These are phyloP conservation scores for Drosophila basisetae DNA, from an alignment of 2,888 invertebrate species.

Conservation along the genomic window DNA sequence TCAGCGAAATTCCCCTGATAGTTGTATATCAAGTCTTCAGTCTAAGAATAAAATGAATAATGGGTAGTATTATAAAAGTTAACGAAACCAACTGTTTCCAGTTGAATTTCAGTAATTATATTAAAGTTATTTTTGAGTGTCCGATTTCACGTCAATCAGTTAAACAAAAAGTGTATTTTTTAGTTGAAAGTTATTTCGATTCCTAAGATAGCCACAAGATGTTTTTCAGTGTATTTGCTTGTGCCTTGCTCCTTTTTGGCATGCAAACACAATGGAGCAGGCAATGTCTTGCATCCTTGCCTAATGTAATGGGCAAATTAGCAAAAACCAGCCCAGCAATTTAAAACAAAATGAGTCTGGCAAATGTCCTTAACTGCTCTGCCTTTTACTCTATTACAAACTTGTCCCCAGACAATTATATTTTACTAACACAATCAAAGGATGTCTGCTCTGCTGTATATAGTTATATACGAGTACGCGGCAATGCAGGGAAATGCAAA, in stretches of 20 bases:
- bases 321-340: constrained; percentile 75
- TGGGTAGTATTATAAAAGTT: not conserved
- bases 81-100: not conserved
- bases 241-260: constrained; percentile 16
- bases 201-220: not conserved
- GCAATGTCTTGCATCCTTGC: constrained; percentile 26
- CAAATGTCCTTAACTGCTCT: constrained; percentile 60
- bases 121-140: too few species aligned
- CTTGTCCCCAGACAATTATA: constrained; percentile 82
- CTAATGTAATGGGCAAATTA: constrained; percentile 76
- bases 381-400: constrained; percentile 65
- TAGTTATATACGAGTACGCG: constrained; percentile 6
- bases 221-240: constrained; percentile 17
- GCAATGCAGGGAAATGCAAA: constrained; percentile 46
- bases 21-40: not conserved
- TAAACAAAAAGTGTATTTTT: not conserved
- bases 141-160: not conserved
- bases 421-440: constrained; percentile 59
- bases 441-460: constrained; percentile 15
- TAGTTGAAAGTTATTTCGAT: not conserved
- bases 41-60: not conserved
- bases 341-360: constrained; percentile 67
- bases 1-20: constrained; percentile 23
- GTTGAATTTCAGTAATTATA: not conserved
- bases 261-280: constrained; percentile 28